Evolutionary conservation across 2,888 invertebrate genomes (phyloP), one percentile per base, ranked within the genome.

Genomic region (Pantelozetes paolii): DNA sequence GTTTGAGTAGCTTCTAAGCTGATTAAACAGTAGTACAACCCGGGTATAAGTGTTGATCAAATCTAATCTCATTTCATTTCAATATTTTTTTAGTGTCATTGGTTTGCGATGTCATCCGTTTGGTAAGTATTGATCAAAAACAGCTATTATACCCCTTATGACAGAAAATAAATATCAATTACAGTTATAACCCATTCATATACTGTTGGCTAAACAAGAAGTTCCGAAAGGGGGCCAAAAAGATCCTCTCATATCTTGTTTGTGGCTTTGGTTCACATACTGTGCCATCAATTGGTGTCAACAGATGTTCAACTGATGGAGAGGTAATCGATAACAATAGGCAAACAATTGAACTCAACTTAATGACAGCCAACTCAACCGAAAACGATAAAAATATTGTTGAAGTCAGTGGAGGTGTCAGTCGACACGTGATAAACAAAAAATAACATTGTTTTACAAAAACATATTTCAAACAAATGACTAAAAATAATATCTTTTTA

Each of bases 101-200:
- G 67, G 67, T 67, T 67, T 67, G 67, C 67, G 18, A 67, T 67
- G 67, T 67, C 67, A 23, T 67, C 67, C 11, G 67, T 67, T 23
- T 67, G 67, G 32, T 62, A 32, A 32, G 32, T 32, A 11, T n/a
- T 57, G 32, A 9, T 36, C 36, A 48, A 48, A 48, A 9, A 48
- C 3, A 48, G n/a, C 32, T n/a, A 6, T 64, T 64, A 6, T 64
- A 36, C 6, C 11, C 5, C 11, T 36, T 5, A 11, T 8, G 36
- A 36, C 36, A 36, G 11, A 11, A 36, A 36, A n/a, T n/a, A n/a
- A n/a, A n/a, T 36, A 36, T 36, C 6, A 36, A 5, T 36, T 36
- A 36, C 6, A 36, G 36, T 36, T 5, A 5, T 26, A 42, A 42
- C n/a, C 67, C 67, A 23, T 67, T 42, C 32, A 67, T 67, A 32